Evolutionary conservation across 2,113 vertebrate genomes (phyloP).

Genomic region (Clarias magur): DNA sequence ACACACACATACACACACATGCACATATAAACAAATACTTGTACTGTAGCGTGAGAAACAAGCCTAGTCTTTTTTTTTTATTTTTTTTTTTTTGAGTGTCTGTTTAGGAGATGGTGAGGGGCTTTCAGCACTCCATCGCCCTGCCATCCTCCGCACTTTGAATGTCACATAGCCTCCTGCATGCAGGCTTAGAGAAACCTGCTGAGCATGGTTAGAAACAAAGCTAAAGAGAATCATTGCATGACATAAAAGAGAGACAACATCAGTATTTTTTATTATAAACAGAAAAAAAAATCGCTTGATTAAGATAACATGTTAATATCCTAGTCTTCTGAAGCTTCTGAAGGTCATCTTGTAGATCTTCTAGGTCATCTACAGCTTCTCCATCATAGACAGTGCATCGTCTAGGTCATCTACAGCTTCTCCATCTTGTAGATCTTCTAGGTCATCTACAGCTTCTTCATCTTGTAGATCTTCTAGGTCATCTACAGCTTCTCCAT

Average conservation of each 20-base stretch:
- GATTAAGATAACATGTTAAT: not conserved
- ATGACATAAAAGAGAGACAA: not conserved
- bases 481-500: too few relatives aligned
- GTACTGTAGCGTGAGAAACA: not conserved
- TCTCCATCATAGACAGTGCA: too few relatives aligned
- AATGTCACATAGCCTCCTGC: slow-evolving; percentile 36
- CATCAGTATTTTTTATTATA: not conserved
- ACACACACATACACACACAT: slow-evolving; percentile 35
- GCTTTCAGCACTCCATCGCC: not conserved
- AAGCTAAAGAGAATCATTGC: slow-evolving; percentile 30
- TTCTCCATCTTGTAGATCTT: too few relatives aligned
- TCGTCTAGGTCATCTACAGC: too few relatives aligned
- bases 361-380: too few relatives aligned
- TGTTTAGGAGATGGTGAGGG: not conserved
- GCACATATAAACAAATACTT: slow-evolving; percentile 26
- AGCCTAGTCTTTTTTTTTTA: not conserved
- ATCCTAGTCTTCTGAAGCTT: not conserved
- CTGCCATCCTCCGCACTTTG: not conserved
- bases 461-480: too few relatives aligned
- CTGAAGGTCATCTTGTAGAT: not conserved
- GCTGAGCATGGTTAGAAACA: slow-evolving; percentile 40
- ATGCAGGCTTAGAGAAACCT: slow-evolving; percentile 28
- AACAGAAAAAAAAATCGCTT: not conserved
- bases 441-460: too few relatives aligned
- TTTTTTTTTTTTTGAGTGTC: not conserved